phyloP scores from a whole-genome alignment of 2,113 vertebrate species.

The Enhydra lutris region DNA sequence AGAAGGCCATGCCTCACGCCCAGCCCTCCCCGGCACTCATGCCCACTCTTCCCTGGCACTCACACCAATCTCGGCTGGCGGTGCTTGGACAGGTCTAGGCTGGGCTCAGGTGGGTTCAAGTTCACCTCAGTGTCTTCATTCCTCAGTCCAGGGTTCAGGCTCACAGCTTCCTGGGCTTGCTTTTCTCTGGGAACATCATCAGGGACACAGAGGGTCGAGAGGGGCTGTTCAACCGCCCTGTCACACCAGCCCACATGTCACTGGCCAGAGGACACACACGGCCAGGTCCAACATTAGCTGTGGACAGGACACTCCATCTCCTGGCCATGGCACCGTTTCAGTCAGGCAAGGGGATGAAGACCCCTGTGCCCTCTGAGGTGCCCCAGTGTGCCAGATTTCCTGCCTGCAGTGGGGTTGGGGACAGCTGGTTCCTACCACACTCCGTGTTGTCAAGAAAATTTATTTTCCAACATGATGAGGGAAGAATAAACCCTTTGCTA shows the following conservation, averaged over 20 bases:
- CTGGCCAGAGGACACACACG: fast-evolving
- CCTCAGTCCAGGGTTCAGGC: fast-evolving
- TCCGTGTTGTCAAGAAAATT: fast-evolving
- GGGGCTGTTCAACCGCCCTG: fast-evolving
- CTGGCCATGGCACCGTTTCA: fast-evolving
- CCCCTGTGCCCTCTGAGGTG: fast-evolving
- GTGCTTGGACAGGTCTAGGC: fast-evolving
- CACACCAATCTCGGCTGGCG: fast-evolving
- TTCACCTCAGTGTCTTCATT: no score
- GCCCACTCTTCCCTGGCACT: no score
- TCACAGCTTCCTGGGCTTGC: fast-evolving
- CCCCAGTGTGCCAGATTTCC: background rate
- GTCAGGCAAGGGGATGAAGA: fast-evolving
- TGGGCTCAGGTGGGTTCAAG: background rate
- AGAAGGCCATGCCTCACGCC: fast-evolving
- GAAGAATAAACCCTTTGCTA: fast-evolving
- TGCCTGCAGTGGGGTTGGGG: fast-evolving
- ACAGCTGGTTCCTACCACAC: fast-evolving
- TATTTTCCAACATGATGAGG: fast-evolving
- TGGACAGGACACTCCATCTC: fast-evolving
- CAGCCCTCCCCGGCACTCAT: fast-evolving
- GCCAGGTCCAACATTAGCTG: fast-evolving
- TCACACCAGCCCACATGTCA: no score
- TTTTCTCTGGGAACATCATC: background rate
- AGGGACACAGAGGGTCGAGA: background rate